These are phyloP conservation scores for Dermatemys mawii DNA, from an alignment of 2,113 vertebrate genomes.

Conservation along the genomic window DNA sequence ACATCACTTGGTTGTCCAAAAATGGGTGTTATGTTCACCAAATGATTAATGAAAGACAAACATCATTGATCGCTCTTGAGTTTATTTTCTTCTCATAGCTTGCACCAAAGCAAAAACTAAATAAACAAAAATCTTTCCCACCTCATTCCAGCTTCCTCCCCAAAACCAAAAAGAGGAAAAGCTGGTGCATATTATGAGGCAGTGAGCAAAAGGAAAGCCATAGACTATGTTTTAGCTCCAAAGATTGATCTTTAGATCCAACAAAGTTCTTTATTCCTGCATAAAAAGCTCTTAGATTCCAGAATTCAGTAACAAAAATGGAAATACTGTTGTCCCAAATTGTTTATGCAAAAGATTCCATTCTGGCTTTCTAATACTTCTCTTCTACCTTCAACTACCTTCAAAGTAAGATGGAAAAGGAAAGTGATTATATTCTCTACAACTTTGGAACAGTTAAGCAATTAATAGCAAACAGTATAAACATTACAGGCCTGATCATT, in stretches of 20 bases:
- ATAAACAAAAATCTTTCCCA: background rate
- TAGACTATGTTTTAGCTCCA: background rate
- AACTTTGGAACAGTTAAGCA: background rate
- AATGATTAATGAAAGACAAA: conserved; percentile 18
- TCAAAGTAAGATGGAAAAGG: background rate
- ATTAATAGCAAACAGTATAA: background rate
- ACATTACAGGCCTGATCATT: background rate
- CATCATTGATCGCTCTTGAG: background rate
- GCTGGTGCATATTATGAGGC: background rate
- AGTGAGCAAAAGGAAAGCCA: background rate
- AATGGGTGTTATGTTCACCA: conserved; percentile 27
- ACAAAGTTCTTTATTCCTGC: background rate
- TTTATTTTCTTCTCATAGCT: conserved; percentile 6
- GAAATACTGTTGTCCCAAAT: background rate
- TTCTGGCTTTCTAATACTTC: background rate
- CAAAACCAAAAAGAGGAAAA: background rate
- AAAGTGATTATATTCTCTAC: background rate
- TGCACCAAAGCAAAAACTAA: background rate
- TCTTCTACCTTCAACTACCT: background rate
- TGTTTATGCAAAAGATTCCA: background rate
- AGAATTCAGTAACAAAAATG: background rate
- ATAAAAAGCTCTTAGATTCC: background rate
- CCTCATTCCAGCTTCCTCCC: background rate
- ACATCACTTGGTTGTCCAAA: background rate
- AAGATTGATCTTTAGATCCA: background rate